phyloP scores from a whole-genome alignment of 2,113 vertebrate species.

The Peucedramus taeniatus region DNA sequence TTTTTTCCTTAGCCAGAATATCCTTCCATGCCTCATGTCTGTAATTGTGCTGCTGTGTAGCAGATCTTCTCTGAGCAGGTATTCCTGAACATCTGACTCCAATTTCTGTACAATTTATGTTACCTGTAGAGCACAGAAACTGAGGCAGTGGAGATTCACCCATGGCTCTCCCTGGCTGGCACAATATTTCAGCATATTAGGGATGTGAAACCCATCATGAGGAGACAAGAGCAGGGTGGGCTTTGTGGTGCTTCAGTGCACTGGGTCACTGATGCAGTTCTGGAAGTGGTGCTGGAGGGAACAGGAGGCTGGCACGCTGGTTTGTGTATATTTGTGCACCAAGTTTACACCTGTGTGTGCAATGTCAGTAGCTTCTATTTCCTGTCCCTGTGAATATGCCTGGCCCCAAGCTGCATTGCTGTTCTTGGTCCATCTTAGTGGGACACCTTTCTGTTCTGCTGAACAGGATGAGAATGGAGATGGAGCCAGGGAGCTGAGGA shows the following conservation, averaged over 20 bases:
- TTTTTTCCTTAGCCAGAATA: neutral
- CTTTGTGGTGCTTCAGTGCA: neutral
- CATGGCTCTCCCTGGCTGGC: neutral
- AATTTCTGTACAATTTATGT: neutral
- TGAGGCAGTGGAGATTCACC: neutral
- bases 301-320: rapidly evolving
- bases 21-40: neutral
- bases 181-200: neutral
- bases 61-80: neutral
- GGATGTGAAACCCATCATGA: neutral
- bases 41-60: neutral
- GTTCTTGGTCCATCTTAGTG: neutral
- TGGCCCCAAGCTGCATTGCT: neutral
- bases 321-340: neutral
- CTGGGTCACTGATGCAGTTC: neutral
- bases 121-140: neutral
- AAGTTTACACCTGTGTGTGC: neutral
- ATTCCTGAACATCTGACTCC: neutral
- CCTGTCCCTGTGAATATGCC: neutral
- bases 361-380: neutral
- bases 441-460: neutral
- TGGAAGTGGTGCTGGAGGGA: neutral
- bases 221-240: neutral
- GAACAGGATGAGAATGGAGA: slow-evolving; percentile 75
- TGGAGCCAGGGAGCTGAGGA: slow-evolving; percentile 73